phyloP scores from a whole-genome alignment of 2,888 invertebrate species.

The Napeogenes sylphis region DNA sequence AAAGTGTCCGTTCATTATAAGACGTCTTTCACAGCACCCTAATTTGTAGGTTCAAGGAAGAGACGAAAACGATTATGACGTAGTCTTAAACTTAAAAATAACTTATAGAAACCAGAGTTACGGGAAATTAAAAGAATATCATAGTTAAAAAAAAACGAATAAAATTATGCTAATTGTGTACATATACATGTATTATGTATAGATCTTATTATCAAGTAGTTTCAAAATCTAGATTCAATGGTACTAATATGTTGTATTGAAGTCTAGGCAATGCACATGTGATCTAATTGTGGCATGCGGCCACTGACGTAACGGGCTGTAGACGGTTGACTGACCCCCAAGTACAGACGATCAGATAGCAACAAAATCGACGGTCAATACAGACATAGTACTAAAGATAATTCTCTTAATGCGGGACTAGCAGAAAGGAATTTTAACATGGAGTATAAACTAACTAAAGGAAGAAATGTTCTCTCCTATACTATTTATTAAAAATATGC shows the following conservation, averaged over 20 bases:
- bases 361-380: conserved; percentile 31
- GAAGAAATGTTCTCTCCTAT: no score
- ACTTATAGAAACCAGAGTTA: no score
- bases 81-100: not conserved
- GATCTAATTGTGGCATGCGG: conserved; percentile 72
- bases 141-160: no score
- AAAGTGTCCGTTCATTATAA: conserved; percentile 22
- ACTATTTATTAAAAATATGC: no score
- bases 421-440: no score
- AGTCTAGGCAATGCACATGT: conserved; percentile 64
- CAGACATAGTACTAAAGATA: not conserved
- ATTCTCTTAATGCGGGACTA: no score
- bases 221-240: no score
- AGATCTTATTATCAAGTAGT: no score
- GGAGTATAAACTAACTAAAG: not conserved
- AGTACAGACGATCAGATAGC: conserved; percentile 61
- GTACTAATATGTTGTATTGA: conserved; percentile 39
- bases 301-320: conserved; percentile 69
- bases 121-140: no score
- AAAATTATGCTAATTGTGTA: no score
- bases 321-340: conserved; percentile 72
- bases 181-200: conserved; percentile 27
- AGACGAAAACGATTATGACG: not conserved
- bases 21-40: conserved; percentile 15
- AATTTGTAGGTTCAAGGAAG: not conserved